Conservation (phyloP, 2,888 invertebrate species). For the Heterodera filipjevi region DNA sequence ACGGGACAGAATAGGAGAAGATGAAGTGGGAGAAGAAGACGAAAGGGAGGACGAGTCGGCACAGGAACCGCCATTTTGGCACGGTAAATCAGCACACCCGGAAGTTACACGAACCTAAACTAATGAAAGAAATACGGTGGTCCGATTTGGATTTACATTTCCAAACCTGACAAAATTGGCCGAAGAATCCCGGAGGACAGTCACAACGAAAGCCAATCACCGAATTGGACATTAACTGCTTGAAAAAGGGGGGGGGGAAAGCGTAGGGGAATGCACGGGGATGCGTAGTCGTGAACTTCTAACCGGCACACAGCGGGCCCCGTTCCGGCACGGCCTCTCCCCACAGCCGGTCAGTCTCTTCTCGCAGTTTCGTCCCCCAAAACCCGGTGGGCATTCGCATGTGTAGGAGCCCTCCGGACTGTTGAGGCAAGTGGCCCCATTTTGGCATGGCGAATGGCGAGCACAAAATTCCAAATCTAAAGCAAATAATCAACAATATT, state of each 20-base stretch:
- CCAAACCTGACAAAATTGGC: conserved; percentile 31
- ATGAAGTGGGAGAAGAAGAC: background rate
- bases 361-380: conserved; percentile 31
- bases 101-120: conserved; percentile 2
- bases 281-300: background rate
- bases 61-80: conserved; percentile 36
- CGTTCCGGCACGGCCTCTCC: conserved; percentile 34
- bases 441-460: conserved; percentile 32
- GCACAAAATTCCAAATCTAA: conserved; percentile 33
- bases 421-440: conserved; percentile 34
- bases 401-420: conserved; percentile 31
- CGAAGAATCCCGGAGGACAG: conserved; percentile 30
- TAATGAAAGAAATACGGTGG: background rate
- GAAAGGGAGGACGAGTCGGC: background rate
- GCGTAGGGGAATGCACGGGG: background rate
- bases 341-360: conserved; percentile 20
- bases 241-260: background rate
- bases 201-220: conserved; percentile 31
- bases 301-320: conserved; percentile 27
- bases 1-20: conserved; percentile 5
- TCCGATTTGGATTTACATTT: background rate
- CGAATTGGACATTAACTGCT: conserved; percentile 16
- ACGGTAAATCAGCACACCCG: conserved; percentile 31
- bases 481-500: background rate
- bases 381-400: conserved; percentile 32